phyloP scores from a whole-genome alignment of 2,888 invertebrate species.

The Volucella zonaria region DNA sequence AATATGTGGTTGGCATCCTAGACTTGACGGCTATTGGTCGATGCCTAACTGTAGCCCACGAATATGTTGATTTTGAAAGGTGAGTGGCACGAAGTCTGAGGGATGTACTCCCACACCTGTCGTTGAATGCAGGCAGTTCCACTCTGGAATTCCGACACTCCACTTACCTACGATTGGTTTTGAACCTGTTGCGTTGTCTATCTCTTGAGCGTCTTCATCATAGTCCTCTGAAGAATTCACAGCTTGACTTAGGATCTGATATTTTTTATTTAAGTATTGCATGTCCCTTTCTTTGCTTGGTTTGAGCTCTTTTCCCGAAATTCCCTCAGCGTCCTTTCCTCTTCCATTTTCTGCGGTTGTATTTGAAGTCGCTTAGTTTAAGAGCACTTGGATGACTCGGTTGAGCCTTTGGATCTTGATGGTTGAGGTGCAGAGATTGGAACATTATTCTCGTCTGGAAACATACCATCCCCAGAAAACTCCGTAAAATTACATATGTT shows the following conservation, averaged over 20 bases:
- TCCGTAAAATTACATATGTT: no score
- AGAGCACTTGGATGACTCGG: not conserved
- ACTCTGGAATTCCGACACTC: slow-evolving; percentile 1
- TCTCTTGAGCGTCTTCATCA: not conserved
- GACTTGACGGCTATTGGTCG: no score
- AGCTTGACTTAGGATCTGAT: slow-evolving; percentile 5
- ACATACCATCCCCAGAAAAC: no score
- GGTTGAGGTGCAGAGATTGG: not conserved
- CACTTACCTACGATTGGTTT: not conserved
- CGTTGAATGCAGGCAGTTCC: slow-evolving; percentile 8
- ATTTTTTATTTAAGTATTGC: slow-evolving; percentile 24
- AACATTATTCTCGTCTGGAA: no score
- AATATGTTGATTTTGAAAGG: no score
- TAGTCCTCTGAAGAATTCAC: slow-evolving; percentile 9
- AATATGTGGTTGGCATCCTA: no score
- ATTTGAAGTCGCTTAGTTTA: slow-evolving; percentile 31
- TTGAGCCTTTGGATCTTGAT: not conserved
- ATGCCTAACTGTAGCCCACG: no score
- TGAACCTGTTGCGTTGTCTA: not conserved
- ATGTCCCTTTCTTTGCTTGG: not conserved
- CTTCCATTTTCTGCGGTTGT: slow-evolving; percentile 34
- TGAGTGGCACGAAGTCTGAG: no score
- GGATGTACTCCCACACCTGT: not conserved
- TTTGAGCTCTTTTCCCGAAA: slow-evolving; percentile 13
- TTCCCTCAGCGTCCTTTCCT: slow-evolving; percentile 26